Base-by-base conservation (phyloP, 2,113 vertebrate genomes). In the Oncorhynchus gorbuscha region DNA sequence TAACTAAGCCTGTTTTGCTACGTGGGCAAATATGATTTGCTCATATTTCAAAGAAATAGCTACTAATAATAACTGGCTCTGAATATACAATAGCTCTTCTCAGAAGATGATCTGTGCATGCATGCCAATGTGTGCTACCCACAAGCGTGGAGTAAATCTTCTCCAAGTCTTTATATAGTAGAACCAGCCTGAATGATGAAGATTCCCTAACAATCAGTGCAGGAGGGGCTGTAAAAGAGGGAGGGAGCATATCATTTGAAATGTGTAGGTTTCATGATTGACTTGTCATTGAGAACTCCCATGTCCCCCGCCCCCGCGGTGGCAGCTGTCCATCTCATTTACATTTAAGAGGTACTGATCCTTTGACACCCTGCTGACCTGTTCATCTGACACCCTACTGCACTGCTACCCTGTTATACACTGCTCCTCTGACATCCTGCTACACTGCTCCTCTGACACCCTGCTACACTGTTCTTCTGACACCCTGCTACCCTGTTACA, bases 321-420 rank as follows among this genome's bases (percentile, higher is more conserved):
- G 61, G 51, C 69, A 76, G 51, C 73, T 70, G 71, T n/a, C 55
- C 6, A 51, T 61, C 73, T 55, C 30, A 67, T 55, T 80, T 62
- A 58, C 48, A 68, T 71, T 39, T 72, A 75, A 76, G 28, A n/a
- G 24, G 30, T 11, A 24, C 58, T 6, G 32, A 9, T 62, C 18
- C 18, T 14, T 22, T 58, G 68, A 59, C 59, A 49, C 49, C n/a
- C 30, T 24, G 24, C 24, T 24, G 24, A 24, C 24, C 24, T 24
- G 24, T 24, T 24, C 24, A 24, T 24, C 24, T 71, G 35, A 9
- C 11, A 18, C 48, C 28, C 70, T 39, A 4, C 3, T 32, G 3
- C 28, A 32, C 30, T 32, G 30, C 32, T 30, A 30, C 30, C 30
- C 30, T 32, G 30, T 5, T 30, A 32, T 4, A 32, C 24, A 1